Evolutionary conservation across 1,140 invertebrate genomes (phyloP).

Genomic region (Aphidius gifuensis): DNA sequence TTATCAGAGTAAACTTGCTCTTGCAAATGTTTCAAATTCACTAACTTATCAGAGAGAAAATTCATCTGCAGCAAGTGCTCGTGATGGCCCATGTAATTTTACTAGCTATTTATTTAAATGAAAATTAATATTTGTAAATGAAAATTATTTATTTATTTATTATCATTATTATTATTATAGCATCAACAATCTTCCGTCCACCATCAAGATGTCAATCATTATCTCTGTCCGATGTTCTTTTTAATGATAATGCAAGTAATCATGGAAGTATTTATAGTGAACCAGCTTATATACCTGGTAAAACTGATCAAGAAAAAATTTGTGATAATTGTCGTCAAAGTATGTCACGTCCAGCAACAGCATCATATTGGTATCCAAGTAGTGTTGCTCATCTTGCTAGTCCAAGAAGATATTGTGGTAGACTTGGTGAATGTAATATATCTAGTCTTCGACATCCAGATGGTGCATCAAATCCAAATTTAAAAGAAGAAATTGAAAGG

Average conservation of each 20-base stretch:
- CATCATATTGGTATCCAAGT: slow-evolving; percentile 58
- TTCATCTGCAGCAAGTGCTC: slow-evolving; percentile 45
- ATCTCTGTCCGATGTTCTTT: slow-evolving; percentile 68
- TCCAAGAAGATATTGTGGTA: slow-evolving; percentile 51
- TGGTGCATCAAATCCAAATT: slow-evolving; percentile 86
- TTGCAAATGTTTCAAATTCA: slow-evolving; percentile 59
- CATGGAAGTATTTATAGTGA: slow-evolving; percentile 79
- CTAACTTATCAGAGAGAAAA: slow-evolving; percentile 57
- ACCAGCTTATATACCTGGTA: slow-evolving; percentile 66
- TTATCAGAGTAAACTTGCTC: slow-evolving; percentile 65
- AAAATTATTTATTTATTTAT: no score
- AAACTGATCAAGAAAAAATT: slow-evolving; percentile 67
- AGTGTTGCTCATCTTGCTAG: slow-evolving; percentile 54
- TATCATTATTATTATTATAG: slow-evolving; percentile 23
- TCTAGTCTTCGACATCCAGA: slow-evolving; percentile 80
- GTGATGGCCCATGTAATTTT: slow-evolving; percentile 51
- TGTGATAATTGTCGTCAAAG: slow-evolving; percentile 73
- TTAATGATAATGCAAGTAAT: slow-evolving; percentile 63
- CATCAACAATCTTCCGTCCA: slow-evolving; percentile 47
- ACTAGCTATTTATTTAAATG: slow-evolving; percentile 20
- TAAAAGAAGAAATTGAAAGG: slow-evolving; percentile 68
- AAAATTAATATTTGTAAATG: not conserved
- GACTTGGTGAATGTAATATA: slow-evolving; percentile 60
- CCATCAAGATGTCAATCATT: slow-evolving; percentile 64
- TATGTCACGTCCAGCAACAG: slow-evolving; percentile 68